Evolutionary conservation across 2,113 vertebrate species (phyloP).

Genomic region (Baryphthengus martii): DNA sequence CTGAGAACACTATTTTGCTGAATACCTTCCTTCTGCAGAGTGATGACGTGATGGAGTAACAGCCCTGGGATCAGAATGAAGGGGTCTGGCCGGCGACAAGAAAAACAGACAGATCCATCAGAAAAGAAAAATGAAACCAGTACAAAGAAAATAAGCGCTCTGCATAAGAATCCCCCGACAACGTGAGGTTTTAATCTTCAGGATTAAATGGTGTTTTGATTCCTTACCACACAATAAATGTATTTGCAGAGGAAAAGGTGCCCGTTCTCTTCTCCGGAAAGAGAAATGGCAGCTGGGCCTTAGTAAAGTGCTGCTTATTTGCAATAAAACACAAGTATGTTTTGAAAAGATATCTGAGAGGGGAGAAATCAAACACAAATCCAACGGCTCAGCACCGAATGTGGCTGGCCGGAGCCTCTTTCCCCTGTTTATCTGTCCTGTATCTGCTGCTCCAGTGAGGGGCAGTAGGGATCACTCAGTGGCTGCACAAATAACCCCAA

Average conservation of each 20-base stretch:
- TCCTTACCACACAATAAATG: slow-evolving; percentile 44
- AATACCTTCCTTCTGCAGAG: slow-evolving; percentile 68
- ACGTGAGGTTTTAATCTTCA: slow-evolving; percentile 48
- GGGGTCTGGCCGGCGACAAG: slow-evolving; percentile 52
- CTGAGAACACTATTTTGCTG: slow-evolving; percentile 68
- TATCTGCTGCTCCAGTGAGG: background rate
- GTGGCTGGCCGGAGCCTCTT: background rate
- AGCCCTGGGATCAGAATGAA: slow-evolving; percentile 50
- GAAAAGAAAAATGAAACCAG: slow-evolving; percentile 38
- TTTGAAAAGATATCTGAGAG: background rate
- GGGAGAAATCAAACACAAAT: background rate
- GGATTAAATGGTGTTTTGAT: slow-evolving; percentile 66
- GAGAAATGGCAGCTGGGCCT: background rate
- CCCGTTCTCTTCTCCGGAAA: slow-evolving; percentile 18
- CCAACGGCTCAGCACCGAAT: accelerated
- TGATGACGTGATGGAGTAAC: slow-evolving; percentile 59
- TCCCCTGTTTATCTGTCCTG: background rate
- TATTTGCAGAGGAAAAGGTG: slow-evolving; percentile 28
- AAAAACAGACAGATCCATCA: slow-evolving; percentile 56
- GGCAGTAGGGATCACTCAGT: accelerated
- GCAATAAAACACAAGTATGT: background rate
- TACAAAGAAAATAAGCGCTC: slow-evolving; percentile 54
- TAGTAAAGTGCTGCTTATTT: background rate
- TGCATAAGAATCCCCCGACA: slow-evolving; percentile 19
- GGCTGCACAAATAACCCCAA: background rate